phyloP scores from a whole-genome alignment of 2,888 invertebrate species.

The Lepidocyrtoides sp. region DNA sequence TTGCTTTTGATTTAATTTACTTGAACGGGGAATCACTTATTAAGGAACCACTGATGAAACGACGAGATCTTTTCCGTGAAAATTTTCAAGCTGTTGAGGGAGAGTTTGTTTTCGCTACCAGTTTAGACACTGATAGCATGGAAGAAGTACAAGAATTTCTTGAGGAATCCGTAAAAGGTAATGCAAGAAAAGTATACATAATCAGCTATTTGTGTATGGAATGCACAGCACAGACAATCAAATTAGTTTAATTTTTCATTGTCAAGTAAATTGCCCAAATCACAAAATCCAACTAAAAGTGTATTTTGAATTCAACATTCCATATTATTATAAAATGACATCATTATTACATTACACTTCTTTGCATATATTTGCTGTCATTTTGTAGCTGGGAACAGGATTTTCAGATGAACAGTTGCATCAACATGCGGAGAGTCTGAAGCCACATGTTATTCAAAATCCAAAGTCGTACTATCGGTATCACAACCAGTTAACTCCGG shows the following conservation, averaged over 20 bases:
- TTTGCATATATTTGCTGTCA: too few relatives aligned
- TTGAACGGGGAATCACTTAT: conserved; percentile 96
- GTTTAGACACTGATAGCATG: conserved; percentile 93
- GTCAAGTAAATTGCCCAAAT: too few relatives aligned
- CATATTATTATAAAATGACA: too few relatives aligned
- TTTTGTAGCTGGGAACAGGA: conserved; percentile 93
- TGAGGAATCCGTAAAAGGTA: conserved; percentile 96
- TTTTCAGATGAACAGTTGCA: conserved; percentile 97
- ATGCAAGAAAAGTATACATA: too few relatives aligned
- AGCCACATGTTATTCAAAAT: conserved; percentile 91
- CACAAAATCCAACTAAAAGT: too few relatives aligned
- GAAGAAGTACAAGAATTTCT: conserved; percentile 98
- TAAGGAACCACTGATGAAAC: conserved; percentile 91
- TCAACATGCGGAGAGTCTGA: conserved; percentile 92
- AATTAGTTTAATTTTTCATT: too few relatives aligned
- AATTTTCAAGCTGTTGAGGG: conserved; percentile 90
- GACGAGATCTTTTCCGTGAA: conserved; percentile 91
- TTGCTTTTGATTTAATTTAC: conserved; percentile 98
- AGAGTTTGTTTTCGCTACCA: conserved; percentile 95
- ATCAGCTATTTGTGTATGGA: too few relatives aligned
- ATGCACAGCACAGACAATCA: too few relatives aligned
- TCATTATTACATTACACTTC: too few relatives aligned
- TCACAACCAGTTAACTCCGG: conserved; percentile 91
- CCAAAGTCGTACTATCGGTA: conserved; percentile 94
- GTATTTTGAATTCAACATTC: too few relatives aligned